Percentiles rank a stretch among this genome's conserved stretches.
phyloP scores from a whole-genome alignment of 2,888 invertebrate species.

The Miltochrista miniata region DNA sequence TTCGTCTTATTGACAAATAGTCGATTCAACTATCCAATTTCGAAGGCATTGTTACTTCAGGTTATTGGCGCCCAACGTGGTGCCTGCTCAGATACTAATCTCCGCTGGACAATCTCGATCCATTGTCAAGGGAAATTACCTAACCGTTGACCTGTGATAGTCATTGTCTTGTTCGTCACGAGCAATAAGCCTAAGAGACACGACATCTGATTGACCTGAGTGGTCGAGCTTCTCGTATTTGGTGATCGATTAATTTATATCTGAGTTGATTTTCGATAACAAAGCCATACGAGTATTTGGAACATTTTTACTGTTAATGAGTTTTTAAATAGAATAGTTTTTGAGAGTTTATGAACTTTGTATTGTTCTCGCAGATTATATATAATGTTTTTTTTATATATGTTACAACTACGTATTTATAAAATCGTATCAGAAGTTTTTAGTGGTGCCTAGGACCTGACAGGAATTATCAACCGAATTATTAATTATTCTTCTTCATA shows the following conservation, averaged over 20 bases:
- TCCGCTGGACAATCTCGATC: conserved; percentile 28
- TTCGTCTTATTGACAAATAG: conserved; percentile 3
- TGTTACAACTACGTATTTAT: no score
- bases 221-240: background rate
- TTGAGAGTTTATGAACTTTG: no score
- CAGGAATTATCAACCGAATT: no score
- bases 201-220: conserved; percentile 30
- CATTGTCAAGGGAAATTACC: conserved; percentile 56
- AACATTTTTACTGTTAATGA: no score
- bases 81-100: conserved; percentile 30
- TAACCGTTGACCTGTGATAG: conserved; percentile 40
- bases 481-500: no score
- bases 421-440: no score
- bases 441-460: no score
- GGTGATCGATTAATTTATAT: conserved; percentile 32
- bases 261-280: no score
- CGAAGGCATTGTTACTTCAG: conserved; percentile 14
- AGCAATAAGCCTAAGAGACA: conserved; percentile 19
- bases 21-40: background rate
- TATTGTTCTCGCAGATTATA: no score
- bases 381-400: no score
- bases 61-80: conserved; percentile 42
- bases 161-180: conserved; percentile 35
- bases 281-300: no score
- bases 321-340: no score